A percentile compares a stretch with the other conserved stretches of the same genome.
These are phyloP conservation scores for Glaucidium brasilianum DNA, from an alignment of 2,113 vertebrate species.

Conservation along the genomic window DNA sequence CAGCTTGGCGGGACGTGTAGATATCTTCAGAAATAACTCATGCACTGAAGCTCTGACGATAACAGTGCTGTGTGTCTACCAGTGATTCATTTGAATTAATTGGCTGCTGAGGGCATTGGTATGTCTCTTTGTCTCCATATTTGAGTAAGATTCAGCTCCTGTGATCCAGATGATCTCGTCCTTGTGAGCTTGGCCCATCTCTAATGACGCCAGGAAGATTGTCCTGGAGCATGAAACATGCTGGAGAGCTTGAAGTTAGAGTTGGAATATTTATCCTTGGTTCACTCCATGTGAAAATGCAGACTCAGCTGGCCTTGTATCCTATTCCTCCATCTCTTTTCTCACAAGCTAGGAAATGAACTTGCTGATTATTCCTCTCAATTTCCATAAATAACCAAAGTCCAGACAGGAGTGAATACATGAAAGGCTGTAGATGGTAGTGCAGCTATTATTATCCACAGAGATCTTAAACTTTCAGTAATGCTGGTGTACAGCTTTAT, in stretches of 20 bases:
- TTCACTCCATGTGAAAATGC: neutral
- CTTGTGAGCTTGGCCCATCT: neutral
- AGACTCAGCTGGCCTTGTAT: neutral
- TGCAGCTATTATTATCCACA: neutral
- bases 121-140: neutral
- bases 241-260: neutral
- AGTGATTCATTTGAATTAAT: constrained; percentile 1
- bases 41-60: neutral
- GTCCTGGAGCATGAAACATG: neutral
- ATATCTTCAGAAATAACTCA: neutral
- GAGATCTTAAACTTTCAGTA: neutral
- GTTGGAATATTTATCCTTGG: neutral
- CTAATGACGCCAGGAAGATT: neutral
- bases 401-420: neutral
- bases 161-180: neutral
- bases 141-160: constrained; percentile 3
- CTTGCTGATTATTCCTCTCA: neutral
- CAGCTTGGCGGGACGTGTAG: neutral
- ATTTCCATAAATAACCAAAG: neutral
- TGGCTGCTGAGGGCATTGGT: neutral
- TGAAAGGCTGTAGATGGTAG: neutral
- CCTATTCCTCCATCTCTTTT: neutral
- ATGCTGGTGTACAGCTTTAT: neutral
- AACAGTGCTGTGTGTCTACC: neutral
- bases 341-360: neutral